These are phyloP conservation scores for Torymus texanus DNA, from an alignment of 2,888 invertebrate species.

Conservation along the genomic window DNA sequence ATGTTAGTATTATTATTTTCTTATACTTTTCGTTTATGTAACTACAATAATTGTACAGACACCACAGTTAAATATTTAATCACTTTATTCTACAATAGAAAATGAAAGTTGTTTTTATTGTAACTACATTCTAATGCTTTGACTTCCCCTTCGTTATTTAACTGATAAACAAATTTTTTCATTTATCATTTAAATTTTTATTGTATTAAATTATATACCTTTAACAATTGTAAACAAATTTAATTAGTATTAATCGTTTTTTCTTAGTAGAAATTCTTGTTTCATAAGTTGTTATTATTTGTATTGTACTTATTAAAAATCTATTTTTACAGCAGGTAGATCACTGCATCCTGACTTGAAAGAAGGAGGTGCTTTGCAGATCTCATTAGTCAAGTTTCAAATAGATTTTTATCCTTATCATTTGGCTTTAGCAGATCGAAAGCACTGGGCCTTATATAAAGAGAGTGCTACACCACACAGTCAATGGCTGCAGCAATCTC, in stretches of 20 bases:
- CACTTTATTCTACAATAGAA: no score
- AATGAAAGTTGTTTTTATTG: no score
- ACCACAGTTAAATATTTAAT: no score
- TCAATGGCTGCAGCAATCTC: constrained; percentile 91
- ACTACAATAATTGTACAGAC: no score
- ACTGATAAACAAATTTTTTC: no score
- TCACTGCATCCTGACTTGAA: constrained; percentile 89
- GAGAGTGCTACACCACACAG: constrained; percentile 88
- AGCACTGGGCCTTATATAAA: constrained; percentile 90
- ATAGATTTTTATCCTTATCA: constrained; percentile 98
- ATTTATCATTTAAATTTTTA: no score
- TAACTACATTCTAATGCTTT: no score
- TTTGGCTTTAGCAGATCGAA: constrained; percentile 89
- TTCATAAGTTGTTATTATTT: neutral
- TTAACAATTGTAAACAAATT: no score
- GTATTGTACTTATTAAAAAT: constrained; percentile 29
- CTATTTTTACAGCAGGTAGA: constrained; percentile 81
- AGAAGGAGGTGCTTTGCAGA: constrained; percentile 95
- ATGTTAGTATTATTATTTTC: constrained; percentile 76
- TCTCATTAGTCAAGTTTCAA: constrained; percentile 90
- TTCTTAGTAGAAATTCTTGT: neutral
- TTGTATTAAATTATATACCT: no score
- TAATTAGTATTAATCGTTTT: no score
- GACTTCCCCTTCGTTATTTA: no score
- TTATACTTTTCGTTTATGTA: no score